Base-by-base conservation (phyloP, 1,140 invertebrate species). In the Panagrolaimus sp. region DNA sequence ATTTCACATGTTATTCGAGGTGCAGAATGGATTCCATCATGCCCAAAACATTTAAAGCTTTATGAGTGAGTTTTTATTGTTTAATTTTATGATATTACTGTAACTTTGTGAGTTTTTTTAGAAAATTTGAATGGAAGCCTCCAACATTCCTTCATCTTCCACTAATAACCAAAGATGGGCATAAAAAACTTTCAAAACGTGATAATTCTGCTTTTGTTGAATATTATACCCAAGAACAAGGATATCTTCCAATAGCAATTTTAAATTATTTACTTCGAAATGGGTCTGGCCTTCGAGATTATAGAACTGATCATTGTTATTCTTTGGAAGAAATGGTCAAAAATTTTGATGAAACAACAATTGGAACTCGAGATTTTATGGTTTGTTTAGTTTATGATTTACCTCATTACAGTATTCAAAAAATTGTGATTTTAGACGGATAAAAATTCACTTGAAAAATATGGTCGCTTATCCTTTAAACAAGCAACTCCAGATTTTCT, bases 21-120 rank as follows among this genome's bases (percentile, higher is more conserved):
- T 26, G 89, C 92, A 9, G 96, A 99, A 84, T 98, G 95, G 96
- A 91, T 94, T 82, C 88, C 91, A 76, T 98, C 94, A 0, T 98
- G 94, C 4, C 90, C 91, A 12, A 98, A 98, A 84, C 96, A 99
- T 87, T 84, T 98, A 62, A 84, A 92, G 74, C 84, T 98, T 65
- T 97, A 97, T 80, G 87, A 85, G 65, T 76, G 68, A 72, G 74
- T 66, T 24, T 70, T 63, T 67, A 43, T 0, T 3, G 64, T 79
- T 7, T 45, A 28, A 7, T 62, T 52, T 10, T 17, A 12, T 6
- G 15, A 68, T 26, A 4, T 26, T n/a, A 43, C 38, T 6, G 28
- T 58, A 15, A 67, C 24, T 67, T n/a, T 17, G 12, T 17, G 15
- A 69, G 21, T 46, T 24, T 70, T 76, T 92, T 90, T 71, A 76